Evolutionary conservation across 92 coral and sea anemone species (phyloP).

Genomic region (Porites lobata): DNA sequence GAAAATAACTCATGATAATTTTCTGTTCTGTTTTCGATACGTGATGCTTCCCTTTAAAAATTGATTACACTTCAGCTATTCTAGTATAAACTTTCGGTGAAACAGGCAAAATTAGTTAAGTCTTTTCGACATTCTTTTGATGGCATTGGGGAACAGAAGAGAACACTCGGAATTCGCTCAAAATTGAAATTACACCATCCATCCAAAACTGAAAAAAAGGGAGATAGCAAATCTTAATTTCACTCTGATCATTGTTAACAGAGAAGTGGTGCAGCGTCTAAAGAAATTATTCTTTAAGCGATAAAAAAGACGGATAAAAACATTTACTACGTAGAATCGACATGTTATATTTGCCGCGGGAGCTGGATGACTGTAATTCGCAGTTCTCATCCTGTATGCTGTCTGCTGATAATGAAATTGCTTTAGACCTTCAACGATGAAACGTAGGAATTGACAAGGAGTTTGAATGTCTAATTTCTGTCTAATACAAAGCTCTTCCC

Average conservation of each 20-base stretch:
- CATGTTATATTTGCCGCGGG: neutral
- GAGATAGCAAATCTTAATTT: neutral
- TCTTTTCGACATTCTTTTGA: slow-evolving; percentile 3
- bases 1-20: neutral
- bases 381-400: neutral
- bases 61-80: neutral
- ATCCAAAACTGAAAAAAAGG: neutral
- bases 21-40: no score
- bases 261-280: neutral
- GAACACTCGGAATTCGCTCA: neutral
- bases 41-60: no score
- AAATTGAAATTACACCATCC: neutral
- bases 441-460: neutral
- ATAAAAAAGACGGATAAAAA: neutral
- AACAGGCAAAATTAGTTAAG: neutral
- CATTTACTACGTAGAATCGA: neutral
- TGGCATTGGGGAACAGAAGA: neutral
- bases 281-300: neutral
- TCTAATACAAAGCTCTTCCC: neutral
- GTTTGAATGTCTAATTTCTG: neutral
- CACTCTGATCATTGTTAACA: neutral
- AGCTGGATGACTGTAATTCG: neutral
- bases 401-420: no score
- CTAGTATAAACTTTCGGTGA: neutral
- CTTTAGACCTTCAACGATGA: neutral